Evolutionary conservation across 2,797 vertebrate species (phyloP), one percentile per base, ranked within the genome.

Genomic region (Rhodeus uyekii): DNA sequence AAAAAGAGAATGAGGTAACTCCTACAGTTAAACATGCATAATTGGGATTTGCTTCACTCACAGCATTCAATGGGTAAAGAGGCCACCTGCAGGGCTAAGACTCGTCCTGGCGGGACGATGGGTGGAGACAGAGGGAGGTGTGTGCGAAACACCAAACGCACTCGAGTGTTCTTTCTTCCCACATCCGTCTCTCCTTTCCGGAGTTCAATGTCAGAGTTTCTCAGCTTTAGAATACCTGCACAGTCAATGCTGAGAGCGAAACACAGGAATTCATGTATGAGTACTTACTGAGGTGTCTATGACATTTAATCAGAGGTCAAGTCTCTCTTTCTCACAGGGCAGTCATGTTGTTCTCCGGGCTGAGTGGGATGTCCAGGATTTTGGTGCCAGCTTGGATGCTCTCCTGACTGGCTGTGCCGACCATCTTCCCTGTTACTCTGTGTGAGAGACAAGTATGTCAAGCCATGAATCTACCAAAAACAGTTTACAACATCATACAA

Each of bases 111-210:
- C 0, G 91, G 88, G 9, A 87, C 91, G 0, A 88, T 81, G 27
- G 93, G 90, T 1, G 94, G 92, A 72, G 94, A 93, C 80, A 97
- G 92, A 18, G 95, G 95, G 34, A 98, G 92, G 60, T 98, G 96
- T 9, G 96, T 95, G 1, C 97, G 95, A 88, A 98, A 98, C 10
- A 97, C 96, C 87, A 98, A 87, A 18, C 96, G 94, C 48, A 98
- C 97, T 0, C 97, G 94, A 0, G 97, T 98, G 89, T 98, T 98
- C 89, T 98, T 98, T 86, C 97, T 94, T 19, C 97, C 97, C 0
- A 98, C 97, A 64, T 98, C 97, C 0, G 97, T 98, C 91, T 98
- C 97, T n/a, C 97, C 97, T 92, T 98, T 98, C 84, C 97, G 94
- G 76, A 98, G 93, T 89, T 98, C 97, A 2, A 98, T 98, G 92